phyloP scores from a whole-genome alignment of 2,113 vertebrate species.

The Lepus americanus region DNA sequence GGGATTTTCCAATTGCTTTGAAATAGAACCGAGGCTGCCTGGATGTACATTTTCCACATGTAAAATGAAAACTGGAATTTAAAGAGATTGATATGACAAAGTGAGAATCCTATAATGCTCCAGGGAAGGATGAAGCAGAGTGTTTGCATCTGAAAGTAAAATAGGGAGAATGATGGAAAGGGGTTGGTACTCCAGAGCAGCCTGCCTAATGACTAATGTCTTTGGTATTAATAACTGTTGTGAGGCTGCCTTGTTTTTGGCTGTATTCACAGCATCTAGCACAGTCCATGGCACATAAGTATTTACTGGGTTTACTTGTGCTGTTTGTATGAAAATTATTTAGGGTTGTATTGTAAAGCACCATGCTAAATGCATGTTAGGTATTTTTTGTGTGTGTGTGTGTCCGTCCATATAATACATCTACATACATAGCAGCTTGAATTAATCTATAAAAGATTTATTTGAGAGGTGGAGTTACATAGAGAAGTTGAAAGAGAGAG shows the following conservation, averaged over 20 bases:
- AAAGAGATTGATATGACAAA: slow-evolving; percentile 74
- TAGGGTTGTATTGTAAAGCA: slow-evolving; percentile 19
- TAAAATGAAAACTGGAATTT: slow-evolving; percentile 76
- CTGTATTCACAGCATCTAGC: neutral
- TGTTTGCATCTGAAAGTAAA: slow-evolving; percentile 65
- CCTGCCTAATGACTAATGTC: slow-evolving; percentile 28
- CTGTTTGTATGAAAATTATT: slow-evolving; percentile 51
- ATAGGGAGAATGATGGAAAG: slow-evolving; percentile 46
- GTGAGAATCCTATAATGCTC: slow-evolving; percentile 59
- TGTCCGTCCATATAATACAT: neutral
- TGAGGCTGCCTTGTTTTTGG: slow-evolving; percentile 21
- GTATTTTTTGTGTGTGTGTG: neutral
- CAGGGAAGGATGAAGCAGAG: slow-evolving; percentile 62
- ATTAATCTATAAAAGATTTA: slow-evolving; percentile 42
- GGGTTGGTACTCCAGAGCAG: neutral
- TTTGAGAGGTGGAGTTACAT: neutral
- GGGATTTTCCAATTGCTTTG: slow-evolving; percentile 79
- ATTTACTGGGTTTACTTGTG: slow-evolving; percentile 14
- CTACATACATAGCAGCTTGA: neutral
- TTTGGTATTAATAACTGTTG: neutral
- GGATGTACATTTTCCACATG: slow-evolving; percentile 67
- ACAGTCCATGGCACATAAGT: neutral
- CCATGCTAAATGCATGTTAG: neutral
- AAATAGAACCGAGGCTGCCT: slow-evolving; percentile 66
- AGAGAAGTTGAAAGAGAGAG: no score